Percentiles rank a stretch among this genome's conserved stretches.
These are phyloP conservation scores for Leptobrachium ailaonicum DNA, from an alignment of 2,113 vertebrate species.

Conservation along the genomic window DNA sequence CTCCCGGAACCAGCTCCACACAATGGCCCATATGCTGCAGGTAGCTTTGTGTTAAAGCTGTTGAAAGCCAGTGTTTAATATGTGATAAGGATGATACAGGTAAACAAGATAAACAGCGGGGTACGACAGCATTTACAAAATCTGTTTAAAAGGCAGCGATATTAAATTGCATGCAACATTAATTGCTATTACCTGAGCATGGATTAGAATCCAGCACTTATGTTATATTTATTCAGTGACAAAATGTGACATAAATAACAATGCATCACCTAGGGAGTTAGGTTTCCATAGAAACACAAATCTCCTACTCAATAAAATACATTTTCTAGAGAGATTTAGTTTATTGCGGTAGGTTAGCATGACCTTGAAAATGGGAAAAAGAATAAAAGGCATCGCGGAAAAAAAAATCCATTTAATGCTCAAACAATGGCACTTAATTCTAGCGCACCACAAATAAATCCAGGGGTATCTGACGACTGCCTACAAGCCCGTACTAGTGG, in stretches of 20 bases:
- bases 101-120: not conserved
- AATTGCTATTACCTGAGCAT: not conserved
- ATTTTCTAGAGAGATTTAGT: not conserved
- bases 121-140: not conserved
- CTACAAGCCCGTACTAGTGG: too few relatives aligned
- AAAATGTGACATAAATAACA: conserved; percentile 3
- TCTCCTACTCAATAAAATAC: conserved; percentile 8
- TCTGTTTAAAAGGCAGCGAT: not conserved
- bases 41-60: too few relatives aligned
- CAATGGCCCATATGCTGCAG: too few relatives aligned
- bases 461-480: too few relatives aligned
- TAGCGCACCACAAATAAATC: not conserved
- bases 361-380: conserved; percentile 5
- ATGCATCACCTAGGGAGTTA: not conserved
- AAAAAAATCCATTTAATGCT: not conserved
- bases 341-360: not conserved
- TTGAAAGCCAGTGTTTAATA: too few relatives aligned
- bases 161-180: not conserved
- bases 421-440: not conserved
- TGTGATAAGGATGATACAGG: not conserved
- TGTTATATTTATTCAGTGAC: not conserved
- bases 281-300: conserved; percentile 18
- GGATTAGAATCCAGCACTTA: not conserved
- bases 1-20: too few relatives aligned
- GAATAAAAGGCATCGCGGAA: not conserved